Evolutionary conservation across 2,888 invertebrate species (phyloP).

Genomic region (Apotomis capreana): DNA sequence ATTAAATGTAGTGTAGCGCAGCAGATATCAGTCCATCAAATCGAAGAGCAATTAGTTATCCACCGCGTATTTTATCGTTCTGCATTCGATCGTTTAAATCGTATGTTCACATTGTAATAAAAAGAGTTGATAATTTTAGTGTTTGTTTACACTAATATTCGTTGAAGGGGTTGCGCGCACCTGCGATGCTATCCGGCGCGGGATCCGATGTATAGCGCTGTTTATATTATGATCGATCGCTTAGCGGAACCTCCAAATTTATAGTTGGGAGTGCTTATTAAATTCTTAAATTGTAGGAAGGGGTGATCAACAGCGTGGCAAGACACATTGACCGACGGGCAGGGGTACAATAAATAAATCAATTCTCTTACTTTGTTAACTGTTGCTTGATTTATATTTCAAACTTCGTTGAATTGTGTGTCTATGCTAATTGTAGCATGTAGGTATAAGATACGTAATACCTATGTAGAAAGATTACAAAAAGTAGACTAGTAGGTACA

Average conservation of each 20-base stretch:
- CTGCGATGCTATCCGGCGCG: conserved; percentile 58
- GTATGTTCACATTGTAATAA: conserved; percentile 33
- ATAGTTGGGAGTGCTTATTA: conserved; percentile 46
- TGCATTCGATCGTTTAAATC: conserved; percentile 30
- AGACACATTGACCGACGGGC: neutral
- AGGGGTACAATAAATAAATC: neutral
- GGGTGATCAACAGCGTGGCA: conserved; percentile 21
- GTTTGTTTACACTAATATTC: conserved; percentile 42
- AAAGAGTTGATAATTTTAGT: conserved; percentile 40
- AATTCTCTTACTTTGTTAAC: neutral
- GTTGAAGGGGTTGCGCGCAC: conserved; percentile 54
- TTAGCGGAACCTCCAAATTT: conserved; percentile 49
- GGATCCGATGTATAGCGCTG: conserved; percentile 53
- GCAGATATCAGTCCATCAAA: neutral
- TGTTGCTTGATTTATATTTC: neutral
- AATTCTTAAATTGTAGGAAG: conserved; percentile 28
- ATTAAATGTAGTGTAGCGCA: no score
- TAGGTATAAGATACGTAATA: no score
- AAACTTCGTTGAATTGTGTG: no score
- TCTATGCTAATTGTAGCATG: no score
- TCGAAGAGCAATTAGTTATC: conserved; percentile 7
- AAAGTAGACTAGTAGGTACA: no score
- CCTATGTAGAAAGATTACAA: no score
- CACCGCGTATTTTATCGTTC: conserved; percentile 18
- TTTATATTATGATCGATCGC: conserved; percentile 58